Conservation (phyloP, 2,797 vertebrate genomes). For the Emys orbicularis region DNA sequence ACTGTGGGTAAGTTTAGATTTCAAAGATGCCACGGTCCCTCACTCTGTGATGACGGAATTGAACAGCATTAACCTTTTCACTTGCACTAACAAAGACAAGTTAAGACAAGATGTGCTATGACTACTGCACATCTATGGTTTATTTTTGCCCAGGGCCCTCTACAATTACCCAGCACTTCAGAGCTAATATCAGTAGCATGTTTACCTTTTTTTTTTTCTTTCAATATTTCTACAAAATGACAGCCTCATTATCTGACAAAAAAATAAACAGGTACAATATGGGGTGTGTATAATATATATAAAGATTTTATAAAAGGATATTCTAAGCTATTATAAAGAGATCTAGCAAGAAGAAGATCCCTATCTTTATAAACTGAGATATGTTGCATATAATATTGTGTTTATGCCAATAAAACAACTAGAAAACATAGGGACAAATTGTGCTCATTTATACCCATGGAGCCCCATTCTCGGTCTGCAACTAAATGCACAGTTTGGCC, state of each 20-base stretch:
- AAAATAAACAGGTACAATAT: conserved; percentile 10
- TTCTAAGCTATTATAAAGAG: conserved; percentile 44
- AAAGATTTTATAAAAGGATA: conserved; percentile 23
- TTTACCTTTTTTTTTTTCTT: conserved; percentile 58
- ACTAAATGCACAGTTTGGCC: background rate
- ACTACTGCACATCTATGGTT: conserved; percentile 76
- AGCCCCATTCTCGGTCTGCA: background rate
- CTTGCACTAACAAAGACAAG: conserved; percentile 84
- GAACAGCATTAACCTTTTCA: conserved; percentile 86
- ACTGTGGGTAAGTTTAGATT: conserved; percentile 77
- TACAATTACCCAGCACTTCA: conserved; percentile 80
- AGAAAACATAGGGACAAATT: fast-evolving
- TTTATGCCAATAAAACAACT: conserved; percentile 10
- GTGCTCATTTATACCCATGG: background rate
- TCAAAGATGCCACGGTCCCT: conserved; percentile 76
- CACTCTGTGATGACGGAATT: conserved; percentile 76
- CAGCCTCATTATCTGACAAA: conserved; percentile 54
- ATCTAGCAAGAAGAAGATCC: conserved; percentile 36
- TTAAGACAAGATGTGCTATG: conserved; percentile 81
- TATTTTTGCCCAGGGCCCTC: conserved; percentile 78
- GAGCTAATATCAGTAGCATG: conserved; percentile 75
- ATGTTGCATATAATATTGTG: background rate
- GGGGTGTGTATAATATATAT: background rate
- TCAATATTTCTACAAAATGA: conserved; percentile 36
- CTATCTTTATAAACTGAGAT: conserved; percentile 48